phyloP scores from a whole-genome alignment of 2,113 vertebrate species.

The Rhinolophus sinicus region DNA sequence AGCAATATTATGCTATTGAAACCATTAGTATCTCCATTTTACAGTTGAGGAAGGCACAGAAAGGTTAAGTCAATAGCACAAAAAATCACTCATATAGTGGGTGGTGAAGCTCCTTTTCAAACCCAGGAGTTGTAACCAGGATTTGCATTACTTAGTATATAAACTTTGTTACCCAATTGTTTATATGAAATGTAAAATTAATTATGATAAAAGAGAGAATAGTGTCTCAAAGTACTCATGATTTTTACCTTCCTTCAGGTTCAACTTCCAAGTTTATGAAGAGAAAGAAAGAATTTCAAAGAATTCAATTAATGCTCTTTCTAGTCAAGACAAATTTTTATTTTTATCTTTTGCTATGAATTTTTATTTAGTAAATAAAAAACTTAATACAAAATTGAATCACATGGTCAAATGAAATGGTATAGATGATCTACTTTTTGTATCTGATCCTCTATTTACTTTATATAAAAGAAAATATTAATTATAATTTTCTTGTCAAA shows the following conservation, averaged over 20 bases:
- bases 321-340: neutral
- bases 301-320: neutral
- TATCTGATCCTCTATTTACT: neutral
- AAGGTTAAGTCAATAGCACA: neutral
- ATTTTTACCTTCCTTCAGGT: neutral
- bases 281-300: slow-evolving; percentile 38
- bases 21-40: neutral
- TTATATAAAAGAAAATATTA: neutral
- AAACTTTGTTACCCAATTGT: neutral
- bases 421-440: neutral
- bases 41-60: neutral
- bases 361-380: slow-evolving; percentile 37
- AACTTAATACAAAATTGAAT: neutral
- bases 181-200: neutral
- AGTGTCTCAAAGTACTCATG: neutral
- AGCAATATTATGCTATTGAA: neutral
- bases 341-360: neutral
- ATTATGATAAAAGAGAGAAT: neutral
- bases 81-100: neutral
- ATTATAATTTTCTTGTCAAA: neutral
- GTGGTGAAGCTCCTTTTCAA: neutral
- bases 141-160: neutral
- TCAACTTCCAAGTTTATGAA: neutral
- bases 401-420: neutral
- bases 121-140: neutral